Base-by-base conservation (phyloP, 2,797 vertebrate species). In the Nothura maculosa region DNA sequence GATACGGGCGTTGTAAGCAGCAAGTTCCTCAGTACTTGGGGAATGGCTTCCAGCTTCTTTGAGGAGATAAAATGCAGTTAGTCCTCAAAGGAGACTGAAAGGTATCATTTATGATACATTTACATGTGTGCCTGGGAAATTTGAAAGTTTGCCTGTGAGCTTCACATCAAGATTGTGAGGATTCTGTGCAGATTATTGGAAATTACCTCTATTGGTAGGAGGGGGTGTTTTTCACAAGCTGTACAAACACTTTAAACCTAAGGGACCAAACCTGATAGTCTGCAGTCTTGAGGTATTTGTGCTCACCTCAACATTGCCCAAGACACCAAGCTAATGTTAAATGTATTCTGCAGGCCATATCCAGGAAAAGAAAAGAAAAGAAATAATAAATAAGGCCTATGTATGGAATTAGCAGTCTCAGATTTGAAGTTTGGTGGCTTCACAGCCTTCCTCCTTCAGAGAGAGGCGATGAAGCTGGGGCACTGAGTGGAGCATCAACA, bases 381-480 rank as follows among this genome's bases (percentile, higher is more conserved):
- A 10, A 24, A 30, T 34, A 54, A 19, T 3, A 0, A 0, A 5
- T 25, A 63, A 40, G 13, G n/a, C 28, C 62, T 45, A 28, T 18
- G 5, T 21, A 43, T 19, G 28, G 17, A 30, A 30, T 11, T 92
- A 75, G 60, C 30, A 76, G 21, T 43, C 63, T 87, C 34, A 20
- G 57, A 92, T 87, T 12, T 91, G 61, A 22, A 74, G 27, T 50
- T 50, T 61, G 48, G 47, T 87, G 42, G 45, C 81, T 85, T 93
- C 87, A 42, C 73, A 94, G 68, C 58, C 60, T 52, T 62, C 67
- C 50, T 38, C 52, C 3, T 0, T 58, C 79, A 78, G 40, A 60
- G 52, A 85, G 12, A 85, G 12, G 10, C 17, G 80, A 89, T 52
- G 66, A 87, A 52, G 32, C 10, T 83, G 79, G 47, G 47, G 93